Conservation (phyloP, 1,140 invertebrate species). For the Neoseiulus cucumeris region DNA sequence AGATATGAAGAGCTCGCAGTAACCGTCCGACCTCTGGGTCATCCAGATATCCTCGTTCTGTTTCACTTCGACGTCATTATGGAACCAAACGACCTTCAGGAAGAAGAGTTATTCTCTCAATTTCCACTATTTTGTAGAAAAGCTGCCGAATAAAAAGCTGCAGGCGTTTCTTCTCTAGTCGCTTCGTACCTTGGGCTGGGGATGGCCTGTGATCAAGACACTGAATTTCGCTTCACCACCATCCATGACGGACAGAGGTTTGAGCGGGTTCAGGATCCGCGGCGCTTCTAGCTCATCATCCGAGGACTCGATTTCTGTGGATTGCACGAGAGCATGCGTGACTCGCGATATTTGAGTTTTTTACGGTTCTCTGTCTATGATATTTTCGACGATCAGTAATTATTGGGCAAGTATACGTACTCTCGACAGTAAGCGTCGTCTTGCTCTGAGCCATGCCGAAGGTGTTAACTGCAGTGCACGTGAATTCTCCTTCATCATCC, state of each 20-base stretch:
- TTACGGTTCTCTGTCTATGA: too few species aligned
- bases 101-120: constrained; percentile 12
- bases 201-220: background rate
- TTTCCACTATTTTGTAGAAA: too few species aligned
- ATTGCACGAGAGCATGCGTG: constrained; percentile 12
- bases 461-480: constrained; percentile 68
- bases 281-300: constrained; percentile 45
- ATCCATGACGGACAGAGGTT: constrained; percentile 65
- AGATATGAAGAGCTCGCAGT: constrained; percentile 58
- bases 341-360: too few species aligned
- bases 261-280: constrained; percentile 46
- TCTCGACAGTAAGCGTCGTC: constrained; percentile 44
- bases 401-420: too few species aligned
- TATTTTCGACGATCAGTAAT: too few species aligned
- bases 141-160: too few species aligned
- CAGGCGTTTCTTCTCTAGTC: background rate
- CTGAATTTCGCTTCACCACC: constrained; percentile 61
- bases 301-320: constrained; percentile 21
- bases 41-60: constrained; percentile 58
- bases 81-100: constrained; percentile 60
- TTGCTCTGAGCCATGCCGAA: constrained; percentile 61
- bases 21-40: constrained; percentile 48
- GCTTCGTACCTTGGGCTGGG: background rate
- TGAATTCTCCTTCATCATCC: constrained; percentile 53
- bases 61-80: constrained; percentile 44